These are phyloP conservation scores for Steromphala cineraria DNA, from an alignment of 2,888 invertebrate species.

Conservation along the genomic window DNA sequence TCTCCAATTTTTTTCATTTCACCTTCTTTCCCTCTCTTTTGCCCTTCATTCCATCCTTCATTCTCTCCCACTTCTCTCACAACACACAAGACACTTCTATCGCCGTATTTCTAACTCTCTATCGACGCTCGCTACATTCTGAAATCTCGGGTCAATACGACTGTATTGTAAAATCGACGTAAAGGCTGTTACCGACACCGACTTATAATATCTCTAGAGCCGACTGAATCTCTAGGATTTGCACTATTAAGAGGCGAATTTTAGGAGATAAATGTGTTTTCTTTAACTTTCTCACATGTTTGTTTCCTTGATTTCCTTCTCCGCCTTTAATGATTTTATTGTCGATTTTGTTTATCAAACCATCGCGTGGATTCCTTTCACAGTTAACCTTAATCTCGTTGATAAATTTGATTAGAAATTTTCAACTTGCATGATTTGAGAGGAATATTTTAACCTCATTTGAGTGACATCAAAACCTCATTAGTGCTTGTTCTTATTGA, in stretches of 20 bases:
- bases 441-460: too few relatives aligned
- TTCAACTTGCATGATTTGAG: too few relatives aligned
- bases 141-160: background rate
- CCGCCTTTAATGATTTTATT: constrained; percentile 4
- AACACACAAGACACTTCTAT: too few relatives aligned
- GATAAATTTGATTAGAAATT: too few relatives aligned
- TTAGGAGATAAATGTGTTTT: constrained; percentile 8
- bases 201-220: background rate
- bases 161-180: background rate
- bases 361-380: background rate
- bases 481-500: too few relatives aligned
- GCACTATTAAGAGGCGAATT: constrained; percentile 6
- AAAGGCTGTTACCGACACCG: background rate
- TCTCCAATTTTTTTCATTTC: background rate
- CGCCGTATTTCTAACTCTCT: background rate
- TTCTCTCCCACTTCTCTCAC: background rate
- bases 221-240: background rate
- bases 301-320: background rate
- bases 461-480: too few relatives aligned
- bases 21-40: background rate
- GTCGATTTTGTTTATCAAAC: background rate
- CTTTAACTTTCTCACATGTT: background rate
- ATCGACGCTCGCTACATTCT: background rate
- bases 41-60: background rate
- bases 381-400: too few relatives aligned